Conservation (phyloP, 2,113 vertebrate species). For the Urocolius indicus region DNA sequence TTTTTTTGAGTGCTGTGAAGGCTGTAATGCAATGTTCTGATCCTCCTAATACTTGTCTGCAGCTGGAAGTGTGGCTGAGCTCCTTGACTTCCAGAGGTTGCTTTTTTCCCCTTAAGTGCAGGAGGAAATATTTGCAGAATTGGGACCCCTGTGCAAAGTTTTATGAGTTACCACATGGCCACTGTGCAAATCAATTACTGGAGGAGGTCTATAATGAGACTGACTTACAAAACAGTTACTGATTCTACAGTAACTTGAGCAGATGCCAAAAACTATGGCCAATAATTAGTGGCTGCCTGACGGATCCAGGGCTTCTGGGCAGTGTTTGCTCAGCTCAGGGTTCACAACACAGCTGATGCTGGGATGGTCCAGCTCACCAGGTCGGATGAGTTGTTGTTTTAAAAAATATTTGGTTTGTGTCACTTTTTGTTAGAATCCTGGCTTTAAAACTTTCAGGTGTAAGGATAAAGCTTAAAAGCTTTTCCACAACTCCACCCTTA, state of each 20-base stretch:
- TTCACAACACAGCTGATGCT: neutral
- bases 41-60: neutral
- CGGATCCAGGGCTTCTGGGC: neutral
- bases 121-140: conserved; percentile 13
- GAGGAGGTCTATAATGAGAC: conserved; percentile 50
- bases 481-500: conserved; percentile 64
- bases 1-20: neutral
- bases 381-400: neutral
- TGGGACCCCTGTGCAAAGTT: conserved; percentile 17
- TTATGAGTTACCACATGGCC: conserved; percentile 57
- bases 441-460: conserved; percentile 65
- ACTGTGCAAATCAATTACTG: conserved; percentile 53
- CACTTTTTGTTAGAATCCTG: neutral
- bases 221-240: conserved; percentile 44
- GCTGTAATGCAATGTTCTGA: neutral
- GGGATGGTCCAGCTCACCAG: rapidly evolving
- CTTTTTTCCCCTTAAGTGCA: neutral
- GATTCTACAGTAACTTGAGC: conserved; percentile 54
- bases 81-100: neutral
- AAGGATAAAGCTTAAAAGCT: conserved; percentile 68
- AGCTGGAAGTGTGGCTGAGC: neutral
- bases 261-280: conserved; percentile 35
- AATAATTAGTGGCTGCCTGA: conserved; percentile 13
- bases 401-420: neutral
- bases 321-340: rapidly evolving